These are phyloP conservation scores for Ameiurus melas DNA, from an alignment of 2,113 vertebrate genomes.

Conservation along the genomic window DNA sequence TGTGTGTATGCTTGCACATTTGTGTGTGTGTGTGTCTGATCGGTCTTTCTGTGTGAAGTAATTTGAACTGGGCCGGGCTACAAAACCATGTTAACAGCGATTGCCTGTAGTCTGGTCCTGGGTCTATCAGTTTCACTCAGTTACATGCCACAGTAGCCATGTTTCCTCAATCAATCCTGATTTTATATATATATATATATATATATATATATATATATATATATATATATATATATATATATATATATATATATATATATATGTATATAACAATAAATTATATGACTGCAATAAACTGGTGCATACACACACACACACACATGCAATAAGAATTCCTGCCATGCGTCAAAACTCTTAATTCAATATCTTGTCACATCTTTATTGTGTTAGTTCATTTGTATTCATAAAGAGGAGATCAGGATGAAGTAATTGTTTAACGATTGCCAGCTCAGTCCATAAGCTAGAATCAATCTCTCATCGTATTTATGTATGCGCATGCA, in stretches of 20 bases:
- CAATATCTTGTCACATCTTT: constrained; percentile 13
- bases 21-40: constrained; percentile 28
- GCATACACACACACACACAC: neutral
- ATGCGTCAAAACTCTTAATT: neutral
- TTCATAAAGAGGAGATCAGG: constrained; percentile 1
- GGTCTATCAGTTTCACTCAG: constrained; percentile 10
- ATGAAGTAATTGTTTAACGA: neutral
- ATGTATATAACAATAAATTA: neutral
- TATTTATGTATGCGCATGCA: neutral
- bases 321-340: neutral
- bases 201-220: neutral
- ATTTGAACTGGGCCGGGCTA: constrained; percentile 15
- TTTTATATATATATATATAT: neutral
- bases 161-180: constrained; percentile 3
- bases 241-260: constrained; percentile 2
- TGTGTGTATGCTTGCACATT: constrained; percentile 29
- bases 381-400: constrained; percentile 16
- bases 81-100: constrained; percentile 39
- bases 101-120: neutral
- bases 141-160: neutral
- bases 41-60: constrained; percentile 20
- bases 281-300: constrained; percentile 15
- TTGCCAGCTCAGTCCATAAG: constrained; percentile 8
- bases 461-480: neutral
- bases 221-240: neutral